phyloP scores from a whole-genome alignment of 2,888 invertebrate genomes.

The Tryphoninae sp. region DNA sequence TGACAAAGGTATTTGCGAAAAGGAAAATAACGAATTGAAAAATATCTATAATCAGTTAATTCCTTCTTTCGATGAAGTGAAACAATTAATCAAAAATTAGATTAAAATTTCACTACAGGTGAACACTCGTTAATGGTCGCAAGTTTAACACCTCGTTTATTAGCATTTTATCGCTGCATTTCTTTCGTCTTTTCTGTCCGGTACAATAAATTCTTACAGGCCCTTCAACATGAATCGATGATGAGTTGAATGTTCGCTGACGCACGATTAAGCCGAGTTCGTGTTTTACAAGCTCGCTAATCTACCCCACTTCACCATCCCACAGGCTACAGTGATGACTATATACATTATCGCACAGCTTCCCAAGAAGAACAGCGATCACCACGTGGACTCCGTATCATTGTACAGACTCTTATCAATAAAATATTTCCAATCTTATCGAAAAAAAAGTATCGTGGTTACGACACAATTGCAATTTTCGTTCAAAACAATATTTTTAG shows the following conservation, averaged over 20 bases:
- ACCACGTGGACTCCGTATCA: not conserved
- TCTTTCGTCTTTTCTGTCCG: not conserved
- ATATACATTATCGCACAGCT: conserved; percentile 43
- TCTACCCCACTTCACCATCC: conserved; percentile 56
- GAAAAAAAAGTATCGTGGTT: too few relatives aligned
- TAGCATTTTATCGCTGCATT: not conserved
- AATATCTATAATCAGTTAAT: too few relatives aligned
- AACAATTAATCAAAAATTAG: too few relatives aligned
- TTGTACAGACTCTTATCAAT: too few relatives aligned
- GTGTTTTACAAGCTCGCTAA: conserved; percentile 67
- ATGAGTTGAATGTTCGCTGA: conserved; percentile 45
- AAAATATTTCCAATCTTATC: too few relatives aligned
- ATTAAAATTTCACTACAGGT: too few relatives aligned
- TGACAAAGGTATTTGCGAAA: not conserved
- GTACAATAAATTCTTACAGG: conserved; percentile 7
- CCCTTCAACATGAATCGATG: conserved; percentile 57
- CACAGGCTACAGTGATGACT: conserved; percentile 23
- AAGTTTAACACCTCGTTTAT: too few relatives aligned
- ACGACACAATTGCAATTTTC: too few relatives aligned
- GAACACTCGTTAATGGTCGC: too few relatives aligned
- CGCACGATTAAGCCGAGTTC: conserved; percentile 46
- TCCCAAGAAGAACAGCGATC: conserved; percentile 36
- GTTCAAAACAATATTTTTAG: too few relatives aligned
- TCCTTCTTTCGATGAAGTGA: too few relatives aligned
- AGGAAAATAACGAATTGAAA: not conserved